These are phyloP conservation scores for Anthopleura xanthogrammica DNA, from an alignment of 92 coral and sea anemone genomes.

Conservation along the genomic window DNA sequence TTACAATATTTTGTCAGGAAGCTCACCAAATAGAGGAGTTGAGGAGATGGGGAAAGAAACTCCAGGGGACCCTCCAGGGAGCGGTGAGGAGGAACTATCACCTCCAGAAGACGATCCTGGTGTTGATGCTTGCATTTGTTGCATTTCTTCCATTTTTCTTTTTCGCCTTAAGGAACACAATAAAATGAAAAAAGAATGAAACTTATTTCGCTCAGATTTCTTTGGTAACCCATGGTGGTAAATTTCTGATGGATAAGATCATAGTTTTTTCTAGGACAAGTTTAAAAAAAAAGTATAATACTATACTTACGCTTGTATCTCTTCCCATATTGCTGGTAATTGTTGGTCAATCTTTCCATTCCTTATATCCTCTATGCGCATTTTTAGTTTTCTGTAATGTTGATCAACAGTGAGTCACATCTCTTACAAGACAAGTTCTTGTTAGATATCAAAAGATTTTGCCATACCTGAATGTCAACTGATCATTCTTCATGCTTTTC, in stretches of 20 bases:
- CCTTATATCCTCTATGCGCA: constrained; percentile 78
- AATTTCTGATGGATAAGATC: not conserved
- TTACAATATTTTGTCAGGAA: no score
- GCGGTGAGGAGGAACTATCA: constrained; percentile 11
- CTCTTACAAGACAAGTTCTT: not conserved
- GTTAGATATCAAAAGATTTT: no score
- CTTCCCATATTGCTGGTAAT: constrained; percentile 77
- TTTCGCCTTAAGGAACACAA: constrained; percentile 10
- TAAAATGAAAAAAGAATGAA: not conserved
- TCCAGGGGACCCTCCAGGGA: constrained; percentile 13
- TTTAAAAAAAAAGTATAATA: not conserved
- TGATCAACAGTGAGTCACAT: not conserved
- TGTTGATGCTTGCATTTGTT: constrained; percentile 31
- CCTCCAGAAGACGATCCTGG: constrained; percentile 21
- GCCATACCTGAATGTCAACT: constrained; percentile 65
- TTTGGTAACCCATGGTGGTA: not conserved
- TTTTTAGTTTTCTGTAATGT: constrained; percentile 71
- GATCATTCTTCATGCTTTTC: constrained; percentile 78
- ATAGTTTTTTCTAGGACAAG: not conserved
- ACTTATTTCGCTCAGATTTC: not conserved
- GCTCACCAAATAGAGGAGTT: constrained; percentile 1
- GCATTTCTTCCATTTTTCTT: constrained; percentile 29
- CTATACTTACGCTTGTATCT: constrained; percentile 67
- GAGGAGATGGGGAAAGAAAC: not conserved
- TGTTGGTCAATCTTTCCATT: constrained; percentile 91